phyloP scores from a whole-genome alignment of 2,888 invertebrate species.

The Erpobdella octoculata region DNA sequence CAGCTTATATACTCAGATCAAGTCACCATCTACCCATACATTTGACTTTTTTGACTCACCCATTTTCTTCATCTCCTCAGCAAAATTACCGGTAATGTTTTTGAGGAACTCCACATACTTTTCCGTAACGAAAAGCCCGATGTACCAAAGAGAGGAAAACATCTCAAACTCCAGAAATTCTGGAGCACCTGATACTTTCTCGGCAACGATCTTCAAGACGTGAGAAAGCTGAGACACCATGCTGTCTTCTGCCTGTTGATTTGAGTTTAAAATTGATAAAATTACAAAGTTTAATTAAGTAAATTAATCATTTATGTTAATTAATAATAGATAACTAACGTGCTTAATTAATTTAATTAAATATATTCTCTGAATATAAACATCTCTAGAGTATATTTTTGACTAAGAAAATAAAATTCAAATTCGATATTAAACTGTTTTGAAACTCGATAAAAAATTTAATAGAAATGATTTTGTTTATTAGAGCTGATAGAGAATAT shows the following conservation, averaged over 20 bases:
- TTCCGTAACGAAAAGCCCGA: slow-evolving; percentile 79
- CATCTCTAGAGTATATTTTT: too few relatives aligned
- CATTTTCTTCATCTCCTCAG: slow-evolving; percentile 60
- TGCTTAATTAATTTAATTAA: too few relatives aligned
- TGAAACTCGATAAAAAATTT: background rate
- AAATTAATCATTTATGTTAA: background rate
- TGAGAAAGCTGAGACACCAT: slow-evolving; percentile 43
- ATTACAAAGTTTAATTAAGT: background rate
- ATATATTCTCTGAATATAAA: too few relatives aligned
- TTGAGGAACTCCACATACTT: slow-evolving; percentile 73
- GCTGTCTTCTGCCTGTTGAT: slow-evolving; percentile 45
- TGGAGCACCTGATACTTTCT: slow-evolving; percentile 25
- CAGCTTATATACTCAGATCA: background rate
- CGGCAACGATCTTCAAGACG: slow-evolving; percentile 49
- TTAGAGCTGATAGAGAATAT: too few relatives aligned
- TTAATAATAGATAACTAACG: too few relatives aligned
- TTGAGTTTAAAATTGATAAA: background rate
- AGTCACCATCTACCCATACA: background rate
- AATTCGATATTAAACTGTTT: background rate
- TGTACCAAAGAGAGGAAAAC: slow-evolving; percentile 74
- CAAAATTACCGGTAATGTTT: slow-evolving; percentile 70
- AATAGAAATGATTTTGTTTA: too few relatives aligned
- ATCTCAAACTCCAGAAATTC: slow-evolving; percentile 60
- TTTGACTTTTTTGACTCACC: slow-evolving; percentile 36
- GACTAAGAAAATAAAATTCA: background rate